Percentiles rank a stretch among this genome's conserved stretches.
These are phyloP conservation scores for Aphidoletes aphidimyza DNA, from an alignment of 2,888 invertebrate genomes.

Conservation along the genomic window DNA sequence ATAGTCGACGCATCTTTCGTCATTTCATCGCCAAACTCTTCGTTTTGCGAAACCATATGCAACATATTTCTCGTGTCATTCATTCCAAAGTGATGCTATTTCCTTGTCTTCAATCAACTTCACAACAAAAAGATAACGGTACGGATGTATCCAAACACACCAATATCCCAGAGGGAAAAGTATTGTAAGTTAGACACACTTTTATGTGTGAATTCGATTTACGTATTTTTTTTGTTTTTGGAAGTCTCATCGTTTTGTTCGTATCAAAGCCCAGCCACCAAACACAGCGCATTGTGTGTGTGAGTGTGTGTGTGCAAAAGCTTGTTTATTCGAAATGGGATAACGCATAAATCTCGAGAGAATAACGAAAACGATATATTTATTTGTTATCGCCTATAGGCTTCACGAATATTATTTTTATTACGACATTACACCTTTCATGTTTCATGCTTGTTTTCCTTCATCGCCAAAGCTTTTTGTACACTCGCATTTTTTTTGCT, in stretches of 20 bases:
- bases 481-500: not conserved
- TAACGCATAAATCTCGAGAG: conserved; percentile 52
- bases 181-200: not conserved
- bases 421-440: conserved; percentile 53
- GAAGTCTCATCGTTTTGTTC: too few species aligned
- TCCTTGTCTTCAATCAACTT: conserved; percentile 24
- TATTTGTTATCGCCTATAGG: conserved; percentile 52
- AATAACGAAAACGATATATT: conserved; percentile 50
- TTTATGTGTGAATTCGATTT: conserved; percentile 39
- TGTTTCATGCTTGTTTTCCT: conserved; percentile 21
- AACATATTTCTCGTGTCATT: conserved; percentile 33
- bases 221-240: not conserved
- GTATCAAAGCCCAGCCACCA: too few species aligned
- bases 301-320: not conserved
- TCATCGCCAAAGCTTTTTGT: not conserved
- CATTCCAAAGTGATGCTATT: conserved; percentile 4
- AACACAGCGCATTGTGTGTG: too few species aligned
- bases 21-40: not conserved
- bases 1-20: not conserved
- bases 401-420: conserved; percentile 52
- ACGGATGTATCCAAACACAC: not conserved
- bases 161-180: not conserved
- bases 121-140: not conserved
- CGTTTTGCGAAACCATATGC: not conserved
- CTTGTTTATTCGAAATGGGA: conserved; percentile 45